Conservation (phyloP, 2,888 invertebrate species). For the Chymomyza fuscimana region DNA sequence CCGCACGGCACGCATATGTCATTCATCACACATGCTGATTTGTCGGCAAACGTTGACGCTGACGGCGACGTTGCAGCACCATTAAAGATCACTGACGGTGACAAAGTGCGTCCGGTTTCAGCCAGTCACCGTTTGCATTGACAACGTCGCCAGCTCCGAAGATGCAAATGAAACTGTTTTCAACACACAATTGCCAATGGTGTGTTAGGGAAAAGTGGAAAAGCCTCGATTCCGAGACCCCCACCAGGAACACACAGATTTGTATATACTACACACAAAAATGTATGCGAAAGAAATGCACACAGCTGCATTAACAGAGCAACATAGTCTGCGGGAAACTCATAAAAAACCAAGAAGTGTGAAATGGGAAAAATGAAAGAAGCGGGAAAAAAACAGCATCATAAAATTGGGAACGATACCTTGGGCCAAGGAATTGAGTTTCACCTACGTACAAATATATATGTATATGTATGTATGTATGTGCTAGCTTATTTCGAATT, state of each 20-base stretch:
- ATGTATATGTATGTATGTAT: conserved; percentile 13
- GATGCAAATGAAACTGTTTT: conserved; percentile 57
- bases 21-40: conserved; percentile 10
- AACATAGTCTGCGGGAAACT: conserved; percentile 37
- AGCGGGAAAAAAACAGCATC: conserved; percentile 30
- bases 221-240: not conserved
- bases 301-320: conserved; percentile 55
- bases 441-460: conserved; percentile 6
- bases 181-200: conserved; percentile 60
- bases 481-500: too few relatives aligned
- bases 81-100: conserved; percentile 69
- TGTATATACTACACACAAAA: not conserved
- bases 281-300: conserved; percentile 7
- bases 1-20: conserved; percentile 7
- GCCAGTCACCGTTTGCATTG: conserved; percentile 24
- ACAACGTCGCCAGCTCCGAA: conserved; percentile 7
- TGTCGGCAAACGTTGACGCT: not conserved
- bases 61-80: conserved; percentile 19
- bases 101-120: conserved; percentile 71
- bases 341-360: conserved; percentile 57
- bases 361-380: conserved; percentile 63
- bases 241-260: not conserved
- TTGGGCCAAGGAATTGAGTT: not conserved
- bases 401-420: conserved; percentile 13
- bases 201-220: conserved; percentile 11